Percentiles rank a stretch among this genome's conserved stretches.
These are phyloP conservation scores for Himalopsyche anomala DNA, from an alignment of 2,888 invertebrate species.

Conservation along the genomic window DNA sequence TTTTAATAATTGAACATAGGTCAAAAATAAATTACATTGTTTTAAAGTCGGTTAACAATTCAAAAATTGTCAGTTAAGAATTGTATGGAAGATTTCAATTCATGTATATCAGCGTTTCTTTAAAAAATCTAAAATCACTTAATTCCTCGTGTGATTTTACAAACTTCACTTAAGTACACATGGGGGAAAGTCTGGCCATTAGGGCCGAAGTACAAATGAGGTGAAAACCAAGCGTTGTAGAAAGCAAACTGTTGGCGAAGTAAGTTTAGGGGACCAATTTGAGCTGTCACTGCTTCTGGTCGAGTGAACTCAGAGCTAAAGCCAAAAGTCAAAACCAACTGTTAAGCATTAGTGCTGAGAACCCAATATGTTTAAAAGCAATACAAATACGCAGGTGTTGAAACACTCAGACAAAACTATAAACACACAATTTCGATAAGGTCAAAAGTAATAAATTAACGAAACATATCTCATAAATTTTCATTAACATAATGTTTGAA, in stretches of 20 bases:
- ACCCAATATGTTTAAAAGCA: constrained; percentile 22
- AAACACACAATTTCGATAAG: too few relatives aligned
- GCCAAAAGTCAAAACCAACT: constrained; percentile 34
- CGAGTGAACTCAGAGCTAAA: background rate
- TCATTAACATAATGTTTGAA: too few relatives aligned
- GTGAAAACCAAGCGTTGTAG: background rate
- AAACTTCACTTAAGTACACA: background rate
- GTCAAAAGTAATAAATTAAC: too few relatives aligned
- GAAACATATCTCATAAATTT: too few relatives aligned
- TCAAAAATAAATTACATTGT: too few relatives aligned
- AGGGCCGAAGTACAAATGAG: background rate
- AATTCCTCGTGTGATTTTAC: background rate
- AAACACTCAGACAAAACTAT: too few relatives aligned
- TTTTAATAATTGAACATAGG: too few relatives aligned
- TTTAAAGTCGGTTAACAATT: too few relatives aligned
- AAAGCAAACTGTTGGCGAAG: background rate
- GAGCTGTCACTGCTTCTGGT: constrained; percentile 9
- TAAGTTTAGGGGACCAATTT: constrained; percentile 12
- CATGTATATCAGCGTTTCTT: too few relatives aligned
- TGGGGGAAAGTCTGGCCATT: background rate
- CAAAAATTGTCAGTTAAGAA: too few relatives aligned
- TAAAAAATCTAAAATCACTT: too few relatives aligned
- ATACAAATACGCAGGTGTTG: background rate
- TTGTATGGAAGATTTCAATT: too few relatives aligned
- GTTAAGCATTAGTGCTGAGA: background rate